Conservation (phyloP, 2,888 invertebrate genomes). For the Aspidiotus destructor region DNA sequence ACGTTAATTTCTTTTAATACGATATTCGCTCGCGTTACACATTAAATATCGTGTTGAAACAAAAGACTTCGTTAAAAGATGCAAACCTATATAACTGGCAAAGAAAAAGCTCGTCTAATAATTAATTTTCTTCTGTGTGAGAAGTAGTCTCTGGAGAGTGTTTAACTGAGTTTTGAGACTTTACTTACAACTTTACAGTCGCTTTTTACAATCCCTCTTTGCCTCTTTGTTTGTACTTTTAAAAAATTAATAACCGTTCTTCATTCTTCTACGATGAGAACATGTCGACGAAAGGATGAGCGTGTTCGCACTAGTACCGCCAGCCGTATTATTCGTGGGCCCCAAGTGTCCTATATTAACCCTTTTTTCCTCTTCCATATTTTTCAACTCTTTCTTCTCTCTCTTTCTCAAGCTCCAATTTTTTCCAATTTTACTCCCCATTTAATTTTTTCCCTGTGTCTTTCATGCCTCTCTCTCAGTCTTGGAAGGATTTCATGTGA, state of each 20-base stretch:
- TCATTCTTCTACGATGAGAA: slow-evolving; percentile 25
- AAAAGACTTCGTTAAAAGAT: slow-evolving; percentile 4
- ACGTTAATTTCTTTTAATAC: slow-evolving; percentile 29
- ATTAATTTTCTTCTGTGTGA: slow-evolving; percentile 33
- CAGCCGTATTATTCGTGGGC: slow-evolving; percentile 20
- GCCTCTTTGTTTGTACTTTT: slow-evolving; percentile 33
- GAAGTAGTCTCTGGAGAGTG: slow-evolving; percentile 32
- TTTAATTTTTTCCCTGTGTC: too few relatives aligned
- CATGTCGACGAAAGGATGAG: slow-evolving; percentile 22
- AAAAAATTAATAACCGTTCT: slow-evolving; percentile 32
- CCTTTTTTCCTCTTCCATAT: slow-evolving; percentile 27
- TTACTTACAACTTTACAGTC: slow-evolving; percentile 32
- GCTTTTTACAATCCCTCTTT: slow-evolving; percentile 32
- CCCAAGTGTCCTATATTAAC: slow-evolving; percentile 33
- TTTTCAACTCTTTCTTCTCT: neutral
- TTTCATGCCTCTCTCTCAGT: too few relatives aligned
- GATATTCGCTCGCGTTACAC: slow-evolving; percentile 23
- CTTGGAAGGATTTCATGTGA: too few relatives aligned
- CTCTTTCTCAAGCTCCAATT: neutral
- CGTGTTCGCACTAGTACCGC: neutral
- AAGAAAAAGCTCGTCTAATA: slow-evolving; percentile 33
- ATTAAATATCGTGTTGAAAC: slow-evolving; percentile 20
- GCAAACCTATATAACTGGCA: slow-evolving; percentile 13
- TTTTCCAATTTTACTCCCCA: too few relatives aligned
- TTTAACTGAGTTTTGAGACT: slow-evolving; percentile 32